A percentile compares a stretch with the other conserved stretches of the same genome.
Conservation (phyloP, 1,140 invertebrate genomes). For the Matsumurasca onukii region DNA sequence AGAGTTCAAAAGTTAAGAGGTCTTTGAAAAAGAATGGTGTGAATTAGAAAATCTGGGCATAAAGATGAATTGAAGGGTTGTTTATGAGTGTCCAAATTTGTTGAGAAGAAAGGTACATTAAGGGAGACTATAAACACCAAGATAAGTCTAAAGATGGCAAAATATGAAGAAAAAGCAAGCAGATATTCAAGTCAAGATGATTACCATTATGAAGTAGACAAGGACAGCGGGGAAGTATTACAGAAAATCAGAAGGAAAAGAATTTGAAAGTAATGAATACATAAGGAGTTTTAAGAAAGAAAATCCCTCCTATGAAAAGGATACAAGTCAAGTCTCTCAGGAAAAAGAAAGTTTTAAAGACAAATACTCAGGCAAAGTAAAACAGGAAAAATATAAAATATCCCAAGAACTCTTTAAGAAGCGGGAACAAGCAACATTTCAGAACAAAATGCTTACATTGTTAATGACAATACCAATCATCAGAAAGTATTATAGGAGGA, state of each 20-base stretch:
- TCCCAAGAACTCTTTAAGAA: too few species aligned
- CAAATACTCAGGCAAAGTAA: background rate
- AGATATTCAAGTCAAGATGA: background rate
- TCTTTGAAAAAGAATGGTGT: slow-evolving; percentile 6
- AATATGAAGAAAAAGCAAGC: background rate
- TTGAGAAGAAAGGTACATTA: background rate
- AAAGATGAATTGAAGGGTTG: slow-evolving; percentile 4
- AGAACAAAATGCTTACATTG: too few species aligned
- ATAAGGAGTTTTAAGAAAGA: background rate
- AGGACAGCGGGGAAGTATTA: slow-evolving; percentile 10
- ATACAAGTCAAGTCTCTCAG: background rate
- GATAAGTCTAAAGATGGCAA: background rate
- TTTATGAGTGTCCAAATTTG: background rate
- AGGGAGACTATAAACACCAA: background rate
- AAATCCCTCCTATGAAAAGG: background rate
- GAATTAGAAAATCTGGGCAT: background rate
- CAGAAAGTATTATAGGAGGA: too few species aligned
- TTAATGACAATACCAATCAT: too few species aligned
- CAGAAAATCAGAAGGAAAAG: background rate
- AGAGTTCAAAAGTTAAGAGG: background rate
- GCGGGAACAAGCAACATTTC: too few species aligned
- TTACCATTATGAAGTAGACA: slow-evolving; percentile 15
- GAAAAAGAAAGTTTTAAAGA: background rate
- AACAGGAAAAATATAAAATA: background rate
- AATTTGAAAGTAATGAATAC: background rate